Evolutionary conservation across 2,113 vertebrate genomes (phyloP).

Genomic region (Anser brachyrhynchus): DNA sequence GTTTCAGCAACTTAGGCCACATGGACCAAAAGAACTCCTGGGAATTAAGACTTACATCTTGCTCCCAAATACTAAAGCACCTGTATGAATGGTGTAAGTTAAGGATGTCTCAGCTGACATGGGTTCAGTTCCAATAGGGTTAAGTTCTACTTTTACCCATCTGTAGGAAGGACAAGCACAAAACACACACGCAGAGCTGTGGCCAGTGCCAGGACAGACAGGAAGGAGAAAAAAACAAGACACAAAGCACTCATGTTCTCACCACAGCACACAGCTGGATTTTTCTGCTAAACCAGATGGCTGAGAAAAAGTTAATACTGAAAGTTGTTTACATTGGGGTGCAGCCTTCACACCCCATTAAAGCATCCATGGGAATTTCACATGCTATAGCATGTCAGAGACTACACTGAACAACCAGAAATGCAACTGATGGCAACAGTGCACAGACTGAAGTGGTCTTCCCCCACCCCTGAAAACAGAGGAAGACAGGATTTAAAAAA

Average conservation of each 20-base stretch:
- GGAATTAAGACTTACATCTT: not conserved
- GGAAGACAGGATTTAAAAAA: conserved; percentile 16
- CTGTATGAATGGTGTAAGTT: not conserved
- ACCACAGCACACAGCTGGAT: conserved; percentile 10
- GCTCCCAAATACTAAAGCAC: not conserved
- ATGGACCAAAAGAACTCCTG: not conserved
- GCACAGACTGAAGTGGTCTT: conserved; percentile 26
- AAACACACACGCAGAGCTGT: conserved; percentile 12
- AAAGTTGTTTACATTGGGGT: not conserved
- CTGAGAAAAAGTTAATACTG: not conserved
- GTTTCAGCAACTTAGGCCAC: not conserved
- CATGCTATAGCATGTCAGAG: not conserved
- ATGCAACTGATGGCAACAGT: conserved; percentile 24
- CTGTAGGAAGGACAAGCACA: not conserved
- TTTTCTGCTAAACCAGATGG: not conserved
- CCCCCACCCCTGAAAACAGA: conserved; percentile 37
- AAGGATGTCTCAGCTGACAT: not conserved
- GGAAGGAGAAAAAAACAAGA: not conserved
- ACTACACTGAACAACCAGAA: not conserved
- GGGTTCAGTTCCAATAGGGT: not conserved
- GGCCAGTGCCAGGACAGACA: not conserved
- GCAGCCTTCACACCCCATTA: not conserved
- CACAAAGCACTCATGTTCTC: not conserved
- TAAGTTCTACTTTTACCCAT: conserved; percentile 3
- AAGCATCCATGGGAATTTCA: not conserved